Evolutionary conservation across 1,140 invertebrate species (phyloP).

Genomic region (Bombus affinis): DNA sequence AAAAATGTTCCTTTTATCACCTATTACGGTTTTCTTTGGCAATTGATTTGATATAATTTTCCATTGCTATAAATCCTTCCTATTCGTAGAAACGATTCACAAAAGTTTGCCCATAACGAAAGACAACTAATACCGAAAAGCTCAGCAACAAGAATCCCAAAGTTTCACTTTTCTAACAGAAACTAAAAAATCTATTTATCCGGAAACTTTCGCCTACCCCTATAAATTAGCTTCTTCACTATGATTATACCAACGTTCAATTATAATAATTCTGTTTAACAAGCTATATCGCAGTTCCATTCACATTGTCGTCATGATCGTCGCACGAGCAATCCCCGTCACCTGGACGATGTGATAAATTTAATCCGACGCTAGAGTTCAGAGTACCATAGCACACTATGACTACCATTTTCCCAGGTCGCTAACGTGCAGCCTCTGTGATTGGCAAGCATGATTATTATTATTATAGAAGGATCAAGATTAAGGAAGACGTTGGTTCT

Average conservation of each 20-base stretch:
- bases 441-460: conserved; percentile 42
- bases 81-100: too few species aligned
- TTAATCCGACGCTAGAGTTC: conserved; percentile 4
- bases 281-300: not conserved
- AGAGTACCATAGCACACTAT: not conserved
- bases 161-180: too few species aligned
- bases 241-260: too few species aligned
- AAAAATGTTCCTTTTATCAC: too few species aligned
- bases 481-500: not conserved
- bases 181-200: not conserved
- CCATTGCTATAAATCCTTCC: too few species aligned
- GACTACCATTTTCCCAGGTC: not conserved
- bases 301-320: not conserved
- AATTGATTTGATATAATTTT: too few species aligned
- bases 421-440: conserved; percentile 20
- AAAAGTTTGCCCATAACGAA: too few species aligned
- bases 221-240: too few species aligned
- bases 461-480: conserved; percentile 3
- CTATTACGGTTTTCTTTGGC: too few species aligned
- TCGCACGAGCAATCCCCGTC: not conserved
- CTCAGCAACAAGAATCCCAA: too few species aligned
- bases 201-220: not conserved
- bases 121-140: too few species aligned
- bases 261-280: not conserved
- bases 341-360: conserved; percentile 8